phyloP scores from a whole-genome alignment of 2,888 invertebrate genomes.

The Pyrgus malvae region DNA sequence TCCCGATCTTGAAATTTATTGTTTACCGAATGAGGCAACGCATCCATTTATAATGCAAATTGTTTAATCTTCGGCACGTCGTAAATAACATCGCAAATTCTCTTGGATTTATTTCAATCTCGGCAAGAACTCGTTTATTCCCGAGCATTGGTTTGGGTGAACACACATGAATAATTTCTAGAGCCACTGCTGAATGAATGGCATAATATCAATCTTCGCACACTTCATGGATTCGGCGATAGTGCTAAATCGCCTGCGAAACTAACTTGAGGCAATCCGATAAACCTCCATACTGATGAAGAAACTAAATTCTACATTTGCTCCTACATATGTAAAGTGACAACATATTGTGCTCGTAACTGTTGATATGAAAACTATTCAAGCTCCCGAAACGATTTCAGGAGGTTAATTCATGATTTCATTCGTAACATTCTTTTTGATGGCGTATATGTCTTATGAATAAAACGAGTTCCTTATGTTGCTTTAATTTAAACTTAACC shows the following conservation, averaged over 20 bases:
- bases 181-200: conserved; percentile 48
- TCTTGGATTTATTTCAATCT: conserved; percentile 14
- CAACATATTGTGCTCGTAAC: background rate
- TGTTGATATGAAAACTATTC: too few species aligned
- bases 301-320: background rate
- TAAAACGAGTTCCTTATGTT: too few species aligned
- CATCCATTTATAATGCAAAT: conserved; percentile 16
- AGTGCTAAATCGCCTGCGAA: conserved; percentile 26
- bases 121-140: conserved; percentile 12
- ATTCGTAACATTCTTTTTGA: too few species aligned
- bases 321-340: background rate
- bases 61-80: conserved; percentile 20
- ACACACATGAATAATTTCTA: conserved; percentile 39
- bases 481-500: too few species aligned
- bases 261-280: background rate
- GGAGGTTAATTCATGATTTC: too few species aligned
- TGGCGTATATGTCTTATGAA: too few species aligned
- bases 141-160: conserved; percentile 17
- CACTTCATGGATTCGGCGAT: conserved; percentile 60
- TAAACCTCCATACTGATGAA: conserved; percentile 4
- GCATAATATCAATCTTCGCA: conserved; percentile 55
- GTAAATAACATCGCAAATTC: conserved; percentile 12
- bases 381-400: too few species aligned
- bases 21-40: background rate
- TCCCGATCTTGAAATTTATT: too few species aligned